Evolutionary conservation across 2,888 invertebrate genomes (phyloP), one percentile per base, ranked within the genome.

Genomic region (Eurytoma adleriae): DNA sequence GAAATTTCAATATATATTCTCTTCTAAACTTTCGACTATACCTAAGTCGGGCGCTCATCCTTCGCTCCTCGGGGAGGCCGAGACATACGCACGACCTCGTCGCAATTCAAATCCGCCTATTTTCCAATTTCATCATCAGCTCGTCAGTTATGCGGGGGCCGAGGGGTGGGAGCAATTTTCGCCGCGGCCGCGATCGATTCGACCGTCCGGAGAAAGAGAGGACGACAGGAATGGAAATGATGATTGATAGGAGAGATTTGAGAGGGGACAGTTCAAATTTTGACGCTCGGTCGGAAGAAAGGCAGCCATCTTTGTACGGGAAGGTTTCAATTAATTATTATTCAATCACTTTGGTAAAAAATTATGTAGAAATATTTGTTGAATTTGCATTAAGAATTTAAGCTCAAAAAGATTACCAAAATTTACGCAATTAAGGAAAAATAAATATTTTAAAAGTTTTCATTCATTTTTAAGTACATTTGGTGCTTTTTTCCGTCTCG

Each of bases 191-290:
- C 18, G 62, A 50, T 61, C 24, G 56, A 64, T 78, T 66, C 30
- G 24, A 66, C 66, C 48, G 24, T 57, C 18, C 40, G 61, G 1
- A 3, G 40, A 62, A n/a, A 1, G 62, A 62, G 62, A 62, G 62
- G 24, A 61, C 18, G 67, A 20, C n/a, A 7, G 54, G 50, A 57
- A 78, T 64, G 66, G 52, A 71, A 78, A 78, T 66, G 71, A 78
- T 71, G 77, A 78, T 71, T 71, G 77, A 78, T 78, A 66, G 77
- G 66, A 12, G 7, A 48, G 59, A 59, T 56, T 77, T 57, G 56
- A 70, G 40, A 24, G 12, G 24, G 16, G 70, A 77, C 62, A 70
- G 70, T 56, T n/a, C 30, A 40, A 40, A 40, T n/a, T 64, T 64
- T 18, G 30, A 64, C 16, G 48, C 40, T 16, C 12, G 13, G n/a